Percentiles rank a stretch among this genome's conserved stretches.
These are phyloP conservation scores for Meiosimyza decipiens DNA, from an alignment of 2,888 invertebrate species.

Conservation along the genomic window DNA sequence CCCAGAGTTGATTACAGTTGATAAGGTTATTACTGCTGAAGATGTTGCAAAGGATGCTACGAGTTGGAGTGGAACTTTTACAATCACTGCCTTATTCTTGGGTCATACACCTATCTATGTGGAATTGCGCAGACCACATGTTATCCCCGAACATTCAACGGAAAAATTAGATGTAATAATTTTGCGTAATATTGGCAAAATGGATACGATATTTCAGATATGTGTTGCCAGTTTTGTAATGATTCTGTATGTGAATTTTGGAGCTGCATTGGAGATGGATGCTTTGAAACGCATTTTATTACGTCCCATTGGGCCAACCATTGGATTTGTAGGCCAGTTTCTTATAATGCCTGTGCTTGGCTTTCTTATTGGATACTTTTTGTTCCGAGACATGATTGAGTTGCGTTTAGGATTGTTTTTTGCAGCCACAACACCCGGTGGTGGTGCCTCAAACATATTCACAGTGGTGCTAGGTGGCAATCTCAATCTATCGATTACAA, in stretches of 20 bases:
- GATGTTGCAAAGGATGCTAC: slow-evolving; percentile 35
- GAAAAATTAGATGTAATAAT: slow-evolving; percentile 69
- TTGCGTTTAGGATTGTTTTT: slow-evolving; percentile 86
- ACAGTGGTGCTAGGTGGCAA: slow-evolving; percentile 90
- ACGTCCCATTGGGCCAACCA: slow-evolving; percentile 79
- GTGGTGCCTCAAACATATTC: slow-evolving; percentile 96
- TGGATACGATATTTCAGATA: slow-evolving; percentile 77
- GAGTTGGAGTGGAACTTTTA: slow-evolving; percentile 46
- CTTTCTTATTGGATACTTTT: slow-evolving; percentile 74
- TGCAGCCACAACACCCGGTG: slow-evolving; percentile 87
- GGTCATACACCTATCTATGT: slow-evolving; percentile 52
- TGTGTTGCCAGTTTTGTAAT: slow-evolving; percentile 80
- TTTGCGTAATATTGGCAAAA: slow-evolving; percentile 70
- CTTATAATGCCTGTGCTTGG: slow-evolving; percentile 84
- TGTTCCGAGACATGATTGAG: slow-evolving; percentile 74
- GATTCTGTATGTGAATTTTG: slow-evolving; percentile 87
- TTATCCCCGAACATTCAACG: slow-evolving; percentile 49
- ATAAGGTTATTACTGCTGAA: slow-evolving; percentile 47
- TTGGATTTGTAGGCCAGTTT: slow-evolving; percentile 84
- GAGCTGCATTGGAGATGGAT: slow-evolving; percentile 83
- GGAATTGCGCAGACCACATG: slow-evolving; percentile 41
- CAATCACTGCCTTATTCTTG: slow-evolving; percentile 48
- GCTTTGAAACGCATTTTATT: slow-evolving; percentile 75
- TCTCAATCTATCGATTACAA: slow-evolving; percentile 88
- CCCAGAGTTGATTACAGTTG: slow-evolving; percentile 44